These are phyloP conservation scores for Apodemia duryi DNA, from an alignment of 2,888 invertebrate genomes.

Conservation along the genomic window DNA sequence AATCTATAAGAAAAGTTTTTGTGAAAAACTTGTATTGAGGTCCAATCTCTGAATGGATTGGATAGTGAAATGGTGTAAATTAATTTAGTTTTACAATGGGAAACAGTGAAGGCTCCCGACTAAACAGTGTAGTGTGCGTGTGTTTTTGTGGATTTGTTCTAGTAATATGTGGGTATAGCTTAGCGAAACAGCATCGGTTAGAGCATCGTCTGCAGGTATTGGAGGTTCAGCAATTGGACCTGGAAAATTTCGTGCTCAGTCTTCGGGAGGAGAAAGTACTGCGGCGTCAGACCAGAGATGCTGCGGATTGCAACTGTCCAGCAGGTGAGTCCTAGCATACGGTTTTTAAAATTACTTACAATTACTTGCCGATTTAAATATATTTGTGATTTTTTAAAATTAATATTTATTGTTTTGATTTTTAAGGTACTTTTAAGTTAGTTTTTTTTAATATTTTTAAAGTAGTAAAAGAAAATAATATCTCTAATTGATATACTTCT, in stretches of 20 bases:
- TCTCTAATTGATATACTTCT: too few species aligned
- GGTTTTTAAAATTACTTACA: not conserved
- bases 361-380: not conserved
- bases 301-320: conserved; percentile 65
- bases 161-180: conserved; percentile 55
- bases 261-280: conserved; percentile 38
- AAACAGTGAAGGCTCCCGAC: conserved; percentile 46
- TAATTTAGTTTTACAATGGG: conserved; percentile 35
- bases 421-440: too few species aligned
- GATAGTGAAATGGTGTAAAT: conserved; percentile 47
- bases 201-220: conserved; percentile 58
- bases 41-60: conserved; percentile 28
- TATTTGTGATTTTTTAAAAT: too few species aligned
- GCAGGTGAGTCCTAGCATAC: conserved; percentile 45
- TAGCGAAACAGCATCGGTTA: conserved; percentile 61
- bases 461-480: too few species aligned
- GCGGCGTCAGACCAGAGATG: conserved; percentile 55
- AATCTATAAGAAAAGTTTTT: conserved; percentile 8
- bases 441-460: too few species aligned
- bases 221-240: conserved; percentile 45
- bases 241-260: conserved; percentile 36
- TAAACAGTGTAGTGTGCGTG: conserved; percentile 66
- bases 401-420: too few species aligned
- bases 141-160: conserved; percentile 62
- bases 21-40: not conserved